These are phyloP conservation scores for Nebria ingens DNA, from an alignment of 1,140 invertebrate species.

Conservation along the genomic window DNA sequence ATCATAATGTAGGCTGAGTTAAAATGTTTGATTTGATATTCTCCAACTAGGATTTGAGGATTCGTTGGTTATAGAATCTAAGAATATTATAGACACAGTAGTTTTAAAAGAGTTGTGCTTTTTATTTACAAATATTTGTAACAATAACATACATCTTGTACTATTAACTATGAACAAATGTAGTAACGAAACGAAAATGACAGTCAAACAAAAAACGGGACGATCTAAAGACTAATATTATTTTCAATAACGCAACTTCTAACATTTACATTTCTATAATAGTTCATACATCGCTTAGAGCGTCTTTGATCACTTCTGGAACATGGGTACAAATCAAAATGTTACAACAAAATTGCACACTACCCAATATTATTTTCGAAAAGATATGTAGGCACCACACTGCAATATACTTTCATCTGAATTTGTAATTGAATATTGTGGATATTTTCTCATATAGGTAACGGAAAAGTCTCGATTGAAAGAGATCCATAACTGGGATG, in stretches of 20 bases:
- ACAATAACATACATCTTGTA: conserved; percentile 5
- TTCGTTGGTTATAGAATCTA: no score
- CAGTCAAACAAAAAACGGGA: background rate
- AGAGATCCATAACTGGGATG: no score
- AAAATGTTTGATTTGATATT: no score
- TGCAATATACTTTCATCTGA: background rate
- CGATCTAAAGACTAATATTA: background rate
- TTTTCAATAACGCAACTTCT: background rate
- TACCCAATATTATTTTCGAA: conserved; percentile 5
- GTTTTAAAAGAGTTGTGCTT: background rate
- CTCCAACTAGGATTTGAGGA: no score
- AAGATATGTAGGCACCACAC: no score
- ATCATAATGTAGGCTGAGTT: no score
- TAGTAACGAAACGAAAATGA: background rate
- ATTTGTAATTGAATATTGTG: no score
- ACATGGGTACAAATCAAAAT: background rate
- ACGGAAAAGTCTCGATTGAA: no score
- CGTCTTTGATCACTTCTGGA: background rate
- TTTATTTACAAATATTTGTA: conserved; percentile 10
- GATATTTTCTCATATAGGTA: no score
- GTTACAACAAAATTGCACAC: conserved; percentile 5
- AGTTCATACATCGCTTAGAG: background rate
- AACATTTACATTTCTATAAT: background rate
- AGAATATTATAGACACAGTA: background rate
- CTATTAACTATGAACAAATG: background rate